Evolutionary conservation across 2,888 invertebrate genomes (phyloP), one percentile per base, ranked within the genome.

Genomic region (Panorpa germanica): DNA sequence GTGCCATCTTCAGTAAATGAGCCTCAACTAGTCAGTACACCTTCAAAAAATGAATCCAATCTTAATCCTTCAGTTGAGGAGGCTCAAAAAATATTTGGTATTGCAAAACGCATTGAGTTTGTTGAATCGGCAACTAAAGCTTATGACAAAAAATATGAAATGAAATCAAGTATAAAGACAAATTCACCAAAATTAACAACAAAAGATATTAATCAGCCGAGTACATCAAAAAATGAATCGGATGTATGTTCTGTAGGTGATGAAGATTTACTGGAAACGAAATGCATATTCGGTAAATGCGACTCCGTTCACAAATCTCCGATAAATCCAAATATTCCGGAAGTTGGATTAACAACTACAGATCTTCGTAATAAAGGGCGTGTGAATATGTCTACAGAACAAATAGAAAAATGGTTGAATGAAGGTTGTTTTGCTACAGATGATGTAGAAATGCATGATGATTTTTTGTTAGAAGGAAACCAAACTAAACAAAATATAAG

Each of bases 321-420:
- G 12, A 36, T 55, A 24, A 54, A 54, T 1, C 55, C 55, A 1
- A 53, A 53, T 4, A 53, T 55, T 26, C 53, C 53, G 22, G 53
- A 52, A 3, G 55, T 54, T 34, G 52, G 51, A 32, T 36, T 55
- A 15, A 46, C 53, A 1, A 51, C 52, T 34, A 55, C 54, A 35
- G 55, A 55, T 28, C 47, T 45, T 29, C 53, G 43, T 38, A 60
- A 61, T 14, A 62, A 69, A 44, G 67, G 64, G 11, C 65, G 69
- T 43, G 68, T 71, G 0, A 71, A 71, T 41, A 70, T 71, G 70
- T 70, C 71, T 0, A 68, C 64, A 20, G 71, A 70, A 41, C 68
- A 70, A 46, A 71, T 72, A 24, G 70, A 72, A 38, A 69, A 70
- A 40, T 72, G 72, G 72, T 40, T 65, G 5, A 58, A 58, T 33